Evolutionary conservation across 2,888 invertebrate species (phyloP).

Genomic region (Cremastinae sp.): DNA sequence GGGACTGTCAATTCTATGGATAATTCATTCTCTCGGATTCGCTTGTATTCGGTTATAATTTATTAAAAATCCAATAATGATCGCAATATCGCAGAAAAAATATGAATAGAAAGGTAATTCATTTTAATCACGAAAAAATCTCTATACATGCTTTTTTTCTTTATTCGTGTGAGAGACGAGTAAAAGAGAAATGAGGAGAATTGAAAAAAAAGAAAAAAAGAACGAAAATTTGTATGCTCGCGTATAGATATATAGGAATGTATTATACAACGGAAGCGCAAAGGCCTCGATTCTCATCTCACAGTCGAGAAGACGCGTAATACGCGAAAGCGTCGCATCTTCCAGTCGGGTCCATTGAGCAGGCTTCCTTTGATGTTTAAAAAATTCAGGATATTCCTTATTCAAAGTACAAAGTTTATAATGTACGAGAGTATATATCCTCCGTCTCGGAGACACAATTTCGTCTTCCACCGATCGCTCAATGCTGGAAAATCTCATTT

Average conservation of each 20-base stretch:
- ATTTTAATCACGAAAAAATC: too few species aligned
- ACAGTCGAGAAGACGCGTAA: conserved; percentile 52
- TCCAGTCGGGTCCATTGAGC: conserved; percentile 58
- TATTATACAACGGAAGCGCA: conserved; percentile 23
- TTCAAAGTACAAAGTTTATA: conserved; percentile 43
- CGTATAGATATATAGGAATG: too few species aligned
- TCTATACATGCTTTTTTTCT: too few species aligned
- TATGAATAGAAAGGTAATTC: too few species aligned
- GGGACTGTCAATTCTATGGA: too few species aligned
- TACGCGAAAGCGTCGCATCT: conserved; percentile 52
- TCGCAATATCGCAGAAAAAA: background rate
- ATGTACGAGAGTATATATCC: conserved; percentile 5
- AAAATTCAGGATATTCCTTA: conserved; percentile 48
- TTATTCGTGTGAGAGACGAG: background rate
- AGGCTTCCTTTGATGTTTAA: conserved; percentile 61
- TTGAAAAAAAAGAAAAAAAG: conserved; percentile 34
- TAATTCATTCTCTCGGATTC: too few species aligned
- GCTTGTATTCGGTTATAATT: too few species aligned
- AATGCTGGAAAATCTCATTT: conserved; percentile 64
- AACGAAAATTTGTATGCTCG: background rate
- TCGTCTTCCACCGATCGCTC: conserved; percentile 35
- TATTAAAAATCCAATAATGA: too few species aligned
- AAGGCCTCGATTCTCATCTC: conserved; percentile 44
- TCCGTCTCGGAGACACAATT: conserved; percentile 12
- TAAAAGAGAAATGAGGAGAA: background rate